Conservation (phyloP, 2,888 invertebrate genomes). For the Stratiomys singularior region DNA sequence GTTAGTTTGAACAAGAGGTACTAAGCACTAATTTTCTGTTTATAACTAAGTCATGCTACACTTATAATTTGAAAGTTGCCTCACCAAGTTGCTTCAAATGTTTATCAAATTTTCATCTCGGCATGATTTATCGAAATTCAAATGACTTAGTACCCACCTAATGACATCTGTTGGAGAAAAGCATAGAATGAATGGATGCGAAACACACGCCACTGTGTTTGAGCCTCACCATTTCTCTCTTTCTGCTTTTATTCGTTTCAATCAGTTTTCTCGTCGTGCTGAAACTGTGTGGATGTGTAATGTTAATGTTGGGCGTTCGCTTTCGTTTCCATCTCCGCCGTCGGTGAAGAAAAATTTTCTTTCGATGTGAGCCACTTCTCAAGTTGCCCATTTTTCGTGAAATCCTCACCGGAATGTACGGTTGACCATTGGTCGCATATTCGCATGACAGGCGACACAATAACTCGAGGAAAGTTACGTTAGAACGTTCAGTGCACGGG, state of each 20-base stretch:
- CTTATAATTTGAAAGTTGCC: no score
- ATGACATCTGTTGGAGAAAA: neutral
- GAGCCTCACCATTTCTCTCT: conserved; percentile 19
- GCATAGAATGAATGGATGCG: neutral
- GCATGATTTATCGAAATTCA: no score
- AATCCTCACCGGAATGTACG: neutral
- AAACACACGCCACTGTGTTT: conserved; percentile 31
- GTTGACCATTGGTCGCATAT: no score
- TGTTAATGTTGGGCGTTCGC: neutral
- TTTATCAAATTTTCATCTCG: no score
- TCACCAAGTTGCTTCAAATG: no score
- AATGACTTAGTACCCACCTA: no score
- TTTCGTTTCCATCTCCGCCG: conserved; percentile 6
- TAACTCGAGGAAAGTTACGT: neutral
- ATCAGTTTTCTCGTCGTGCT: conserved; percentile 42
- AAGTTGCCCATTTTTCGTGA: neutral
- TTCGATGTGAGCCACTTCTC: conserved; percentile 16
- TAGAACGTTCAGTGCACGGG: neutral
- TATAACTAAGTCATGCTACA: no score
- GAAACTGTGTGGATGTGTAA: conserved; percentile 36
- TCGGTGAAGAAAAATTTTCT: conserved; percentile 32
- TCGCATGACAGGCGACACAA: neutral
- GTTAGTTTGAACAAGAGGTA: no score
- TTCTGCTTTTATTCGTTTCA: conserved; percentile 14
- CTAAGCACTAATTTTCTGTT: no score